Conservation (phyloP, 1,140 invertebrate species). For the Halesus radiatus region DNA sequence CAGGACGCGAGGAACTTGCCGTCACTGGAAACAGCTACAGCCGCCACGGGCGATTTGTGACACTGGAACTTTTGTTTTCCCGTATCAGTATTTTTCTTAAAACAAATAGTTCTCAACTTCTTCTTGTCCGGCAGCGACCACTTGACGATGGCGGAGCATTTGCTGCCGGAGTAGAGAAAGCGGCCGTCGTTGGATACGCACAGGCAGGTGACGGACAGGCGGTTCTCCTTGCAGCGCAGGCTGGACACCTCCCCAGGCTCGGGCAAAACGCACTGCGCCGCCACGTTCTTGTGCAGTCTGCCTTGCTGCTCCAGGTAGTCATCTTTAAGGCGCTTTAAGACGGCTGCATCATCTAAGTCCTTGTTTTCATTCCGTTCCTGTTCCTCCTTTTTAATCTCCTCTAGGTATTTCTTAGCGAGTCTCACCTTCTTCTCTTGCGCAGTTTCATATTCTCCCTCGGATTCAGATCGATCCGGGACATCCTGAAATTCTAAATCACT, state of each 20-base stretch:
- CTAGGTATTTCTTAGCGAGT: conserved; percentile 89
- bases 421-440: conserved; percentile 91
- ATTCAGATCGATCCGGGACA: conserved; percentile 71
- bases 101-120: conserved; percentile 72
- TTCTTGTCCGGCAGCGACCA: conserved; percentile 75
- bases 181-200: conserved; percentile 82
- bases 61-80: conserved; percentile 67
- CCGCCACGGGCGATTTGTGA: conserved; percentile 74
- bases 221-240: conserved; percentile 81
- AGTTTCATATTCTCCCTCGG: conserved; percentile 83
- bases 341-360: conserved; percentile 77
- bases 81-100: conserved; percentile 66
- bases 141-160: conserved; percentile 90
- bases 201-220: conserved; percentile 85
- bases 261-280: conserved; percentile 75
- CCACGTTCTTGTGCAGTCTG: conserved; percentile 80
- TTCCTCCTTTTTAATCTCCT: conserved; percentile 88
- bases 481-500: conserved; percentile 68
- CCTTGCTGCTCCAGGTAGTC: conserved; percentile 91
- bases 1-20: conserved; percentile 88
- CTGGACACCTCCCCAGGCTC: conserved; percentile 66
- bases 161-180: conserved; percentile 87
- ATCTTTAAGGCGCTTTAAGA: conserved; percentile 81
- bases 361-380: conserved; percentile 76
- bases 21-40: conserved; percentile 87